A percentile compares a stretch with the other conserved stretches of the same genome.
phyloP scores from a whole-genome alignment of 1,140 invertebrate genomes.

The Aphaenogaster ashmeadi region DNA sequence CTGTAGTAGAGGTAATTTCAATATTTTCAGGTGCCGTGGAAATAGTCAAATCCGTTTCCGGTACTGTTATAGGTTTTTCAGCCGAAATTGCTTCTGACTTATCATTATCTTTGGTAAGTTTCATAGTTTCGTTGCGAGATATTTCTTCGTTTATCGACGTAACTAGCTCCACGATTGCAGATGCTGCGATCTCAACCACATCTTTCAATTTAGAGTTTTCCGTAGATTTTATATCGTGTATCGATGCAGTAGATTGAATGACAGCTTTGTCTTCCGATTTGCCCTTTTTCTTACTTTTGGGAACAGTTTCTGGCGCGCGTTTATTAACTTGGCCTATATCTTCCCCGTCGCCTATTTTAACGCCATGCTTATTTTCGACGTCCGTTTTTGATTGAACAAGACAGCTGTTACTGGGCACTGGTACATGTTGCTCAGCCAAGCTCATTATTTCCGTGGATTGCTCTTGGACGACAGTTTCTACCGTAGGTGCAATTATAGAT shows the following conservation, averaged over 20 bases:
- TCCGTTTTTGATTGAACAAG: neutral
- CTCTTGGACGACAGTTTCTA: neutral
- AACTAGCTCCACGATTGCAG: neutral
- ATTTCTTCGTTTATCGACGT: neutral
- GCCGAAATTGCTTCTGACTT: neutral
- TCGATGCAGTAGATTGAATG: slow-evolving; percentile 24
- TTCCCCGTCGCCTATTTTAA: slow-evolving; percentile 14
- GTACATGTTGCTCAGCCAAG: neutral
- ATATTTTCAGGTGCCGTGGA: neutral
- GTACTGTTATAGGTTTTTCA: neutral
- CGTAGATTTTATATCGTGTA: slow-evolving; percentile 6
- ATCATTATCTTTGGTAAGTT: neutral
- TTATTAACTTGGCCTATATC: neutral
- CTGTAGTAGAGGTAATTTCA: neutral
- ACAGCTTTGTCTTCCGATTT: slow-evolving; percentile 60
- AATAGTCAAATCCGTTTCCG: neutral
- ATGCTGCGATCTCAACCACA: neutral
- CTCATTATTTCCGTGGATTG: neutral
- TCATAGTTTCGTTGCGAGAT: neutral
- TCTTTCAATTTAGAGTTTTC: slow-evolving; percentile 19
- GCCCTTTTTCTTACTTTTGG: slow-evolving; percentile 37
- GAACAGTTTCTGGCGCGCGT: neutral
- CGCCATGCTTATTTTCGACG: neutral
- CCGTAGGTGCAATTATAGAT: neutral
- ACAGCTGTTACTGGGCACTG: neutral